phyloP scores from a whole-genome alignment of 2,797 vertebrate genomes.

The Holocentrus rufus region DNA sequence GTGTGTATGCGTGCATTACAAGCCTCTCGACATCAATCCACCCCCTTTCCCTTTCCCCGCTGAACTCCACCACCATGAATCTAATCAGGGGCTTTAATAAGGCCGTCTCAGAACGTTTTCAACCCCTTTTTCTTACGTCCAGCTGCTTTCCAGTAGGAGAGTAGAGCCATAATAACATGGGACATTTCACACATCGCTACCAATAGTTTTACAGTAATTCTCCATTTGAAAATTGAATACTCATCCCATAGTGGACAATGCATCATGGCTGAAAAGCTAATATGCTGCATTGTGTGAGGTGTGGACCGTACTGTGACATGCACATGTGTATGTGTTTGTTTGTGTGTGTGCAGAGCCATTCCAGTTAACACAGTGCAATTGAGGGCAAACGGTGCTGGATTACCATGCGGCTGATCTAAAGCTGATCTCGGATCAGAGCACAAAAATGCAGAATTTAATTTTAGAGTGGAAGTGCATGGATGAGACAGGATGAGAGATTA shows the following conservation, averaged over 20 bases:
- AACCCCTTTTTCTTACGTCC: not conserved
- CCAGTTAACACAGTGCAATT: slow-evolving; percentile 1
- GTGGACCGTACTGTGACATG: slow-evolving; percentile 8
- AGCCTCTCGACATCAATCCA: not conserved
- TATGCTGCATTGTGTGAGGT: slow-evolving; percentile 31
- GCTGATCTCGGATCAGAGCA: slow-evolving; percentile 19
- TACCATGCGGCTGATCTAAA: slow-evolving; percentile 13
- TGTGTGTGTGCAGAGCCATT: slow-evolving; percentile 2
- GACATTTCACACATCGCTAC: slow-evolving; percentile 4
- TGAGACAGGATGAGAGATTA: slow-evolving; percentile 10
- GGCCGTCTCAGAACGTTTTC: not conserved
- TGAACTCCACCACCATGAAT: slow-evolving; percentile 23
- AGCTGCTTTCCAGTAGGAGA: not conserved
- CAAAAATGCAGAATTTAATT: not conserved
- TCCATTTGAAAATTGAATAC: not conserved
- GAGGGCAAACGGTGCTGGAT: slow-evolving; percentile 20
- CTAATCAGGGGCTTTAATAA: slow-evolving; percentile 44
- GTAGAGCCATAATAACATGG: not conserved
- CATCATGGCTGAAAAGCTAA: slow-evolving; percentile 25
- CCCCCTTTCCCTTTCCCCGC: not conserved
- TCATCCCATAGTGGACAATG: not conserved
- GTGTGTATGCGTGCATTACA: slow-evolving; percentile 27
- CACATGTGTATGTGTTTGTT: no score
- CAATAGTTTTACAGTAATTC: not conserved
- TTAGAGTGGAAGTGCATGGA: slow-evolving; percentile 7